Percentiles rank a stretch among this genome's conserved stretches.
Evolutionary conservation across 2,797 vertebrate genomes (phyloP).

Genomic region (Rhinogobio ventralis): DNA sequence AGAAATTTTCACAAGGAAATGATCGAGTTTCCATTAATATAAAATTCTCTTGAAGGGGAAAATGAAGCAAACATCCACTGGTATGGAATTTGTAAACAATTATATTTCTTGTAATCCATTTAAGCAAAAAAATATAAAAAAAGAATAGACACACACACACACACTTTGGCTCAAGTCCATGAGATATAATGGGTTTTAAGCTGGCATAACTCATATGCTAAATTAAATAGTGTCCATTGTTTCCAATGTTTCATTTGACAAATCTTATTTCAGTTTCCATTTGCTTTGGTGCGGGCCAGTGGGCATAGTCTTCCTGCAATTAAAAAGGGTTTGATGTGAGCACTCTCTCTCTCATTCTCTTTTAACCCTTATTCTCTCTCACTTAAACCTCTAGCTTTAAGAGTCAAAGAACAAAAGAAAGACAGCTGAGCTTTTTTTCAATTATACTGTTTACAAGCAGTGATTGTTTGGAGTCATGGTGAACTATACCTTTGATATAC

Average conservation of each 20-base stretch:
- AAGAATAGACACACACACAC: slow-evolving; percentile 10
- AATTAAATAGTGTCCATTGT: slow-evolving; percentile 55
- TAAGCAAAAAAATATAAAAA: slow-evolving; percentile 3
- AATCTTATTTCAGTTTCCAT: slow-evolving; percentile 58
- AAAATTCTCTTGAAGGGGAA: slow-evolving; percentile 12
- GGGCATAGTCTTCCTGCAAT: slow-evolving; percentile 42
- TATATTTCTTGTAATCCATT: not conserved
- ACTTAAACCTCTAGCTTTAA: slow-evolving; percentile 5
- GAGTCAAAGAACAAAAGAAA: not conserved
- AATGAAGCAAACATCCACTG: slow-evolving; percentile 24
- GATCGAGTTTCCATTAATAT: not conserved
- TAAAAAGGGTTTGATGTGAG: slow-evolving; percentile 45
- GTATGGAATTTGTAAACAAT: slow-evolving; percentile 32
- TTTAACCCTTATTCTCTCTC: not conserved
- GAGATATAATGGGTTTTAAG: slow-evolving; percentile 50
- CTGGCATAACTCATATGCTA: slow-evolving; percentile 46
- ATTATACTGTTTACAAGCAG: slow-evolving; percentile 10
- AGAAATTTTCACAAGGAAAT: not conserved
- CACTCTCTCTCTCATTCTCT: slow-evolving; percentile 1
- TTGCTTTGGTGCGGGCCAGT: slow-evolving; percentile 52
- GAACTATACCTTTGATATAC: not conserved
- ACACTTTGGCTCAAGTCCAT: slow-evolving; percentile 22
- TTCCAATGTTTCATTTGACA: slow-evolving; percentile 53
- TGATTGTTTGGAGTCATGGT: not conserved
- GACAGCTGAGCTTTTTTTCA: not conserved